Evolutionary conservation across 2,797 vertebrate genomes (phyloP).

Genomic region (Chiroxiphia lanceolata): DNA sequence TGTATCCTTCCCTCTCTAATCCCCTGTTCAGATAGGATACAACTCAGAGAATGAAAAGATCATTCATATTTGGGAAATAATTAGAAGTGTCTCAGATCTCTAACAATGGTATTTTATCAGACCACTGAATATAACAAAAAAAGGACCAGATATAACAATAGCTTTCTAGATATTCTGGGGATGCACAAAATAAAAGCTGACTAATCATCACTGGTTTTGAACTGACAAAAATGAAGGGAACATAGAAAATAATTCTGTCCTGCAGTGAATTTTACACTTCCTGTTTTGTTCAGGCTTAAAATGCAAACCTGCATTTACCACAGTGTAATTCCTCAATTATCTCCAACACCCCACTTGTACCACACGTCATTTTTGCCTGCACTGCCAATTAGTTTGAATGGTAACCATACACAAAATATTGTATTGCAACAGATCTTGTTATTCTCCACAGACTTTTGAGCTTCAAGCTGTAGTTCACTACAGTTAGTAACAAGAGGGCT

Average conservation of each 20-base stretch:
- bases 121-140: neutral
- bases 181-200: neutral
- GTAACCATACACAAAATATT: neutral
- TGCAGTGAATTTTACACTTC: neutral
- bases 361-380: neutral
- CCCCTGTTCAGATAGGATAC: neutral
- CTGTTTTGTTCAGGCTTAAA: neutral
- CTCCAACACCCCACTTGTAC: neutral
- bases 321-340: neutral
- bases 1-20: neutral
- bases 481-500: conserved; percentile 25
- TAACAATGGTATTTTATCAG: neutral
- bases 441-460: neutral
- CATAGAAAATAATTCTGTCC: neutral
- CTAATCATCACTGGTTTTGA: neutral
- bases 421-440: neutral
- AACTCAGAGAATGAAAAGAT: neutral
- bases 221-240: neutral
- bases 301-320: neutral
- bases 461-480: neutral
- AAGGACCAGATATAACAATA: neutral
- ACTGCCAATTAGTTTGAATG: neutral
- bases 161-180: neutral
- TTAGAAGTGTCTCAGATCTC: neutral
- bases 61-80: neutral